Conservation (phyloP, 2,113 vertebrate species). For the Heptranchias perlo region DNA sequence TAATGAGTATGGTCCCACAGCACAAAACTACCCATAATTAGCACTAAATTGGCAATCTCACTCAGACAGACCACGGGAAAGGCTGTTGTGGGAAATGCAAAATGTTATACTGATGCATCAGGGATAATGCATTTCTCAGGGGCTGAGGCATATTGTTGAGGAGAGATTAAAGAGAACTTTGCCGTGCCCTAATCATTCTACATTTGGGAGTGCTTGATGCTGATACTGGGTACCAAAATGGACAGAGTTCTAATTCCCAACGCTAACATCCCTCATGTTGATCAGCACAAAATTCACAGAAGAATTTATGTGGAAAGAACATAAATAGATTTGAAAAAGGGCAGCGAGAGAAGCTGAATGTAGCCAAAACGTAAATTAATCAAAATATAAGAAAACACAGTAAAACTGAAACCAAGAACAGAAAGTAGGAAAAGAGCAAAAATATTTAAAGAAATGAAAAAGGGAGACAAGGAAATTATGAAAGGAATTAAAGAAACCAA, state of each 20-base stretch:
- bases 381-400: neutral
- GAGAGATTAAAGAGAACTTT: neutral
- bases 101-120: neutral
- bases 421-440: neutral
- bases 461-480: neutral
- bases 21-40: neutral
- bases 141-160: neutral
- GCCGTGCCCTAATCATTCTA: neutral
- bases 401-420: neutral
- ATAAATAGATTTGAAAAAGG: neutral
- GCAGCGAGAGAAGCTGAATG: neutral
- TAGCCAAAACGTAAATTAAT: neutral
- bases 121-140: neutral
- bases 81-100: neutral
- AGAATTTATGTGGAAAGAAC: neutral
- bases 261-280: neutral
- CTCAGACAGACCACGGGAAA: neutral
- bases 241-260: neutral
- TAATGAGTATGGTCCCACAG: neutral
- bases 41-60: neutral
- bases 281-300: neutral
- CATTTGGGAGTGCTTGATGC: neutral
- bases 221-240: neutral
- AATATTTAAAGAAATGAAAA: neutral
- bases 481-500: neutral